These are phyloP conservation scores for Panurus biarmicus DNA, from an alignment of 2,113 vertebrate species.

Conservation along the genomic window DNA sequence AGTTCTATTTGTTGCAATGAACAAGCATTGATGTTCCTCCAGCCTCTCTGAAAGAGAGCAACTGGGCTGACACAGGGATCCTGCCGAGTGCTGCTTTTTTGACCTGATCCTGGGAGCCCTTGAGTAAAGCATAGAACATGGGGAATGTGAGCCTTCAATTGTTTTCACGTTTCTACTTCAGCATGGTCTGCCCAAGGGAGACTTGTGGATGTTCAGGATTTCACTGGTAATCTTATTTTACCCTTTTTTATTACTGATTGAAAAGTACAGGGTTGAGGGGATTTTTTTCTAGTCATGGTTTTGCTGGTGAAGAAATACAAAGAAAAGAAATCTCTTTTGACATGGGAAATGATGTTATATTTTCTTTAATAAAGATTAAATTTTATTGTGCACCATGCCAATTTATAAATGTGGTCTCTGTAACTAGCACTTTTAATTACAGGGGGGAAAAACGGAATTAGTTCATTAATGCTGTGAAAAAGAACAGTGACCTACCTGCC, in stretches of 20 bases:
- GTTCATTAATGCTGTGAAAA: slow-evolving; percentile 72
- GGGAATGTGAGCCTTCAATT: background rate
- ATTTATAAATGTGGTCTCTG: slow-evolving; percentile 59
- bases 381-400: slow-evolving; percentile 35
- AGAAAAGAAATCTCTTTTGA: slow-evolving; percentile 37
- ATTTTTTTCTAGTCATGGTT: background rate
- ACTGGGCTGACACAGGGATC: background rate
- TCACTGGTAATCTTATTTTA: background rate
- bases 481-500: slow-evolving; percentile 73
- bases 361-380: slow-evolving; percentile 60
- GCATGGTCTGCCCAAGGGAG: background rate
- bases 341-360: slow-evolving; percentile 41
- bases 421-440: slow-evolving; percentile 69
- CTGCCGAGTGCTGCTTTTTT: slow-evolving; percentile 38
- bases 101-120: slow-evolving; percentile 15
- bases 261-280: background rate
- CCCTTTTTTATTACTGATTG: background rate
- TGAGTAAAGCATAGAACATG: slow-evolving; percentile 8
- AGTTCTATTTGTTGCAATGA: background rate
- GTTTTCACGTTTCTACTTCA: background rate
- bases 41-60: background rate
- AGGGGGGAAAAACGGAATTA: slow-evolving; percentile 47
- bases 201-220: background rate
- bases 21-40: background rate
- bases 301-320: background rate